Conservation (phyloP, 1,140 invertebrate species). For the Caenorhabditis elegans region DNA sequence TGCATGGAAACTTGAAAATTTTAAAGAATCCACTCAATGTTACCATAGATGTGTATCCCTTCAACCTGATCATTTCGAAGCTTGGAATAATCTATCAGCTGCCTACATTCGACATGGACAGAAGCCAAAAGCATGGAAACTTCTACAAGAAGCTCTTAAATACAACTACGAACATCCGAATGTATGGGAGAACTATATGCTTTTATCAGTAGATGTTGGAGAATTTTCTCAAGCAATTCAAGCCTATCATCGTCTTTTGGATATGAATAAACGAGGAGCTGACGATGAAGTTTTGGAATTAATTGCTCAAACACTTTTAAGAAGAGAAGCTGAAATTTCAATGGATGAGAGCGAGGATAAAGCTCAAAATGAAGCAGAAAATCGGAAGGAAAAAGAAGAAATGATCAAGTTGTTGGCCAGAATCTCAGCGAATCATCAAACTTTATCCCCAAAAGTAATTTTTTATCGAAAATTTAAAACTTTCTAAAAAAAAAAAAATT, state of each 20-base stretch:
- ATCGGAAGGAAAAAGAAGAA: neutral
- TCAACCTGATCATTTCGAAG: conserved; percentile 84
- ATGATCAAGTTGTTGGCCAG: conserved; percentile 30
- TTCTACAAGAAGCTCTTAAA: conserved; percentile 80
- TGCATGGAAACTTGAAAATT: conserved; percentile 78
- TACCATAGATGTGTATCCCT: conserved; percentile 81
- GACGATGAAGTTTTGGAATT: conserved; percentile 39
- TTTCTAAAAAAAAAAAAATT: too few relatives aligned
- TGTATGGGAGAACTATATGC: conserved; percentile 83
- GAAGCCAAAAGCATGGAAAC: conserved; percentile 70
- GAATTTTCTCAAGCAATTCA: conserved; percentile 26
- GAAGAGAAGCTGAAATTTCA: neutral
- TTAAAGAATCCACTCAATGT: conserved; percentile 79
- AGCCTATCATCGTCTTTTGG: conserved; percentile 26
- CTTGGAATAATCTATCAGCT: conserved; percentile 95
- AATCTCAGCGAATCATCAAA: conserved; percentile 29
- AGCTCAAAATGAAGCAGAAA: neutral
- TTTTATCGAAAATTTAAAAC: neutral
- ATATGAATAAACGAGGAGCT: conserved; percentile 29
- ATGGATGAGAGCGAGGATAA: neutral
- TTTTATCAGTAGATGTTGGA: conserved; percentile 34
- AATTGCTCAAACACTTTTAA: neutral
- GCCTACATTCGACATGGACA: conserved; percentile 84
- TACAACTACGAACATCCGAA: conserved; percentile 93
- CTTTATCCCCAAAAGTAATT: conserved; percentile 10